Conservation (phyloP, 2,113 vertebrate species). For the Pterocles gutturalis region DNA sequence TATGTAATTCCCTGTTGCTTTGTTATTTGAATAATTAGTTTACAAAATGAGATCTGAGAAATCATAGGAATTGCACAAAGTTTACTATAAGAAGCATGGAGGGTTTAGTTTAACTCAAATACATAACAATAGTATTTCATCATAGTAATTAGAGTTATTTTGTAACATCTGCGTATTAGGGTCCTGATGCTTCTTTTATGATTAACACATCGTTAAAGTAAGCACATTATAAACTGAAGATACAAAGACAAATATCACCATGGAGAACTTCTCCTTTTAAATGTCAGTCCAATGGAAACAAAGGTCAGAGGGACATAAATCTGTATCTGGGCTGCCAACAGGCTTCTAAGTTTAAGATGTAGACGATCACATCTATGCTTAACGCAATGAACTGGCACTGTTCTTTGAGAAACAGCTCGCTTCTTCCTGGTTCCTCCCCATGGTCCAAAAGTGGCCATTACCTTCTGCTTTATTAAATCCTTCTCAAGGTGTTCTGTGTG, state of each 20-base stretch:
- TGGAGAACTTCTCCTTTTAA: background rate
- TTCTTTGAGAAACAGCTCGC: background rate
- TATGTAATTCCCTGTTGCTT: constrained; percentile 15
- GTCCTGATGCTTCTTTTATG: background rate
- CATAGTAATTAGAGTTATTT: background rate
- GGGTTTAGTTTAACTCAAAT: background rate
- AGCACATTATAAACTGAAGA: background rate
- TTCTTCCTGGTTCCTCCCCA: background rate
- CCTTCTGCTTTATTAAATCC: background rate
- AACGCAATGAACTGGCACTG: background rate
- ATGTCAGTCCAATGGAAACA: background rate
- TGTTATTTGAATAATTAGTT: constrained; percentile 9
- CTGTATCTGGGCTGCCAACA: background rate
- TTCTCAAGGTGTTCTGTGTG: background rate
- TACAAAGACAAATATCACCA: background rate
- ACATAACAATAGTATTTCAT: background rate
- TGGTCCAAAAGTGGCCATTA: background rate
- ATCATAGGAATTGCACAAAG: background rate
- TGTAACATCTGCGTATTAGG: background rate
- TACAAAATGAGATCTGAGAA: constrained; percentile 25
- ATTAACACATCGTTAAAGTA: background rate
- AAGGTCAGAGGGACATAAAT: background rate
- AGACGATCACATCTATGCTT: background rate
- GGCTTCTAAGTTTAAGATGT: background rate
- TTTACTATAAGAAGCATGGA: background rate